phyloP scores from a whole-genome alignment of 1,140 invertebrate genomes.

The Charaxes varanes region DNA sequence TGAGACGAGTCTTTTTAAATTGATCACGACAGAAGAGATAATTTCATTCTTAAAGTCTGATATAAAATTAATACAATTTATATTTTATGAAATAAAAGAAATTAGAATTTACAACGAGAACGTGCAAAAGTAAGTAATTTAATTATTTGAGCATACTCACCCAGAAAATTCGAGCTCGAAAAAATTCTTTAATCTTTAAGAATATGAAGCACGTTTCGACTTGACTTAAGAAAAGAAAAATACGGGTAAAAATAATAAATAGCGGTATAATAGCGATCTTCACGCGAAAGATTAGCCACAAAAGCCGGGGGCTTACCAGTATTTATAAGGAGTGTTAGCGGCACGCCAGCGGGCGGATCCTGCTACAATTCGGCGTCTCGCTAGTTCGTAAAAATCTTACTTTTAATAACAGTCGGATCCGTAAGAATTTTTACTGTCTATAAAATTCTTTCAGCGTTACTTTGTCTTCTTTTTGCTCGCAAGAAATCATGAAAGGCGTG shows the following conservation, averaged over 20 bases:
- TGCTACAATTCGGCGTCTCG: constrained; percentile 31
- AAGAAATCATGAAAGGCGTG: too few species aligned
- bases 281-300: constrained; percentile 71
- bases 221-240: constrained; percentile 64
- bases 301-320: constrained; percentile 66
- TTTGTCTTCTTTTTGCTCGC: constrained; percentile 2
- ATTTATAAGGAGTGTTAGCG: constrained; percentile 69
- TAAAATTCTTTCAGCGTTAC: constrained; percentile 5
- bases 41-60: constrained; percentile 3
- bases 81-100: constrained; percentile 49
- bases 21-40: too few species aligned
- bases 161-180: constrained; percentile 32
- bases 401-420: constrained; percentile 14
- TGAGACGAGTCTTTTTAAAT: too few species aligned
- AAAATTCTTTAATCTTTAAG: constrained; percentile 40
- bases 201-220: constrained; percentile 53
- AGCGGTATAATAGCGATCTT: constrained; percentile 69
- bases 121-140: constrained; percentile 43
- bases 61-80: constrained; percentile 45
- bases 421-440: constrained; percentile 4
- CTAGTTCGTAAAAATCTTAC: constrained; percentile 27
- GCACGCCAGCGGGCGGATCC: constrained; percentile 48
- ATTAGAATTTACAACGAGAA: constrained; percentile 43
- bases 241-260: constrained; percentile 67
- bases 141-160: constrained; percentile 45